Evolutionary conservation across 2,113 vertebrate species (phyloP).

Genomic region (Mola mola): DNA sequence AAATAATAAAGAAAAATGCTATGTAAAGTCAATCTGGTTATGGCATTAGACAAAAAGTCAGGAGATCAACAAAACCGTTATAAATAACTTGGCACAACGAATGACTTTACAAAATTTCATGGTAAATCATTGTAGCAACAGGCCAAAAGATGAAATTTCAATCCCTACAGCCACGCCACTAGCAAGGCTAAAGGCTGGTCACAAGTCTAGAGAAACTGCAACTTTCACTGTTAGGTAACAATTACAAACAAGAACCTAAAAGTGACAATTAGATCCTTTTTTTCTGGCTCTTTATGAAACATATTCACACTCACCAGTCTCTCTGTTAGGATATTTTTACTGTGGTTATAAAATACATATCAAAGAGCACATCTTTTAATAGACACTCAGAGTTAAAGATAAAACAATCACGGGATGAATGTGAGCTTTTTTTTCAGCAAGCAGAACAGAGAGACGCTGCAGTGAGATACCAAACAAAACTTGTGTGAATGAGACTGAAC

Average conservation of each 20-base stretch:
- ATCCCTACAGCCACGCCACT: neutral
- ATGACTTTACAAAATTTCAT: too few relatives aligned
- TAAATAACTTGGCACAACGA: neutral
- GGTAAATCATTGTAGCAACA: neutral
- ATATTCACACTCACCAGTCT: neutral
- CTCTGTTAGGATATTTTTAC: too few relatives aligned
- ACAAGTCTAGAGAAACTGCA: neutral
- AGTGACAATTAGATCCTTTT: too few relatives aligned
- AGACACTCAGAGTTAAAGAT: too few relatives aligned
- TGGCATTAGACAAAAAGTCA: neutral
- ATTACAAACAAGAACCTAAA: constrained; percentile 2
- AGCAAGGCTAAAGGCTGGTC: neutral
- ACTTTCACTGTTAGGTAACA: neutral
- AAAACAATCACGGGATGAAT: too few relatives aligned
- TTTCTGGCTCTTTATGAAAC: too few relatives aligned
- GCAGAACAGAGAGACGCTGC: too few relatives aligned
- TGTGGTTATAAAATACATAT: too few relatives aligned
- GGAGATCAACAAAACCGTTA: neutral
- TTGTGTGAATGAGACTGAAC: too few relatives aligned
- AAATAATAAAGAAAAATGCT: neutral
- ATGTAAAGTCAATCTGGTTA: neutral
- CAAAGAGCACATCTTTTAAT: too few relatives aligned
- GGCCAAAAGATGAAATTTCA: neutral
- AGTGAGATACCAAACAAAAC: too few relatives aligned
- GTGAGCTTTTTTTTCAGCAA: too few relatives aligned